Evolutionary conservation across 2,113 vertebrate genomes (phyloP).

Genomic region (Aix galericulata): DNA sequence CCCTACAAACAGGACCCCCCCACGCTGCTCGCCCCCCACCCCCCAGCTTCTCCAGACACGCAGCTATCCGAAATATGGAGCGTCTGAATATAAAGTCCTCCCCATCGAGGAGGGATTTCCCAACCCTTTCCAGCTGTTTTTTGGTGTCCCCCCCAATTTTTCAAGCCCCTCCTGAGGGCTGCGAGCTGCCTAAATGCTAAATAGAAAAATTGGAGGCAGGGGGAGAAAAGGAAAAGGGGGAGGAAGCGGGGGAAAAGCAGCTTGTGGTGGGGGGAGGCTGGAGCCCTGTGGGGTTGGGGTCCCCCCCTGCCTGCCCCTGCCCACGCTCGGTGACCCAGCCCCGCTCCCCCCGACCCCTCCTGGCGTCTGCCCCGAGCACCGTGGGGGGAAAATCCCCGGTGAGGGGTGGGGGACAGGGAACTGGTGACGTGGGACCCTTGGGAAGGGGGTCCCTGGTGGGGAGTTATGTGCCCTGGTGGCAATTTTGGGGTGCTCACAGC

Average conservation of each 20-base stretch:
- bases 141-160: background rate
- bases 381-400: rapidly evolving
- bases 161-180: background rate
- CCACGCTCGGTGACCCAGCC: background rate
- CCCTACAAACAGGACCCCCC: background rate
- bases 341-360: background rate
- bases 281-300: background rate
- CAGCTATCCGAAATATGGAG: rapidly evolving
- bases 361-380: background rate
- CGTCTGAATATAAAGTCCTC: rapidly evolving
- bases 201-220: background rate
- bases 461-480: rapidly evolving
- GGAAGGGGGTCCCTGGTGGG: background rate
- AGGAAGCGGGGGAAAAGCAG: background rate
- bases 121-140: background rate
- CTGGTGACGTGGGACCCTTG: background rate
- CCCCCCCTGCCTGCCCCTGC: background rate
- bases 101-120: background rate
- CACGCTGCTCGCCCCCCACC: rapidly evolving
- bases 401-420: background rate
- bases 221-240: background rate
- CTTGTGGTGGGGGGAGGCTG: too few relatives aligned
- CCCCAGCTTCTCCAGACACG: rapidly evolving
- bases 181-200: background rate
- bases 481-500: background rate